Base-by-base conservation (phyloP, 2,888 invertebrate genomes). In the Cheilosia variabilis region DNA sequence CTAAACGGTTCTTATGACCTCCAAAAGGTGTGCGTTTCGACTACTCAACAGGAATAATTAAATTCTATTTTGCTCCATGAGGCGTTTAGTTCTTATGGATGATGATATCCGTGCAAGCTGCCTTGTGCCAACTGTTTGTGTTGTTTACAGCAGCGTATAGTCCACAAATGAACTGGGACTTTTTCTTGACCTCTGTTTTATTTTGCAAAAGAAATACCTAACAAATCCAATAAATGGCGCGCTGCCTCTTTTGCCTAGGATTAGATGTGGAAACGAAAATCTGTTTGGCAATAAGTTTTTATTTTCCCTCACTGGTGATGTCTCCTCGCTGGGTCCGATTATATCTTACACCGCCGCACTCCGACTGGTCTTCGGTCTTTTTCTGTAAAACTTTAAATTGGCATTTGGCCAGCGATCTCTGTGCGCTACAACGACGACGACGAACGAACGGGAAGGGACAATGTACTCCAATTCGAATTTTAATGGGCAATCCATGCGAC, bases 361-460 rank as follows among this genome's bases (percentile, higher is more conserved):
- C 55, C 24, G 27, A 43, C 58, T 58, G 50, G 41, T 24, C 22
- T 31, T 7, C 7, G 31, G 31, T 31, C 7, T 31, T 31, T 31
- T 52, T 52, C 24, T 52, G 24, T 52, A 68, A 57, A 84, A 79
- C 84, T 75, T 79, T 69, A 84, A 84, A 79, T 75, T 84, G 84
- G 84, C 84, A 75, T 79, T 79, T 75, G 65, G 75, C 79, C 84
- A 84, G 47, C 47, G 62, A 75, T 75, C 65, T 73, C 45, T 47
- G 63, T 58, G 52, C 27, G 31, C 37, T 37, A 13, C 37, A 17
- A 10, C 43, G 45, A 58, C 7, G 15, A 66, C 45, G 58, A 57
- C 27, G 55, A 37, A 22, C 10, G 17, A 4, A 37, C 3, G 19
- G 2, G 31, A 9, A 31, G 7, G 9, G 31, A 7, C 13, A 10